Percentiles rank a stretch among this genome's conserved stretches.
phyloP scores from a whole-genome alignment of 2,888 invertebrate species.

The Hyposoter dolosus region DNA sequence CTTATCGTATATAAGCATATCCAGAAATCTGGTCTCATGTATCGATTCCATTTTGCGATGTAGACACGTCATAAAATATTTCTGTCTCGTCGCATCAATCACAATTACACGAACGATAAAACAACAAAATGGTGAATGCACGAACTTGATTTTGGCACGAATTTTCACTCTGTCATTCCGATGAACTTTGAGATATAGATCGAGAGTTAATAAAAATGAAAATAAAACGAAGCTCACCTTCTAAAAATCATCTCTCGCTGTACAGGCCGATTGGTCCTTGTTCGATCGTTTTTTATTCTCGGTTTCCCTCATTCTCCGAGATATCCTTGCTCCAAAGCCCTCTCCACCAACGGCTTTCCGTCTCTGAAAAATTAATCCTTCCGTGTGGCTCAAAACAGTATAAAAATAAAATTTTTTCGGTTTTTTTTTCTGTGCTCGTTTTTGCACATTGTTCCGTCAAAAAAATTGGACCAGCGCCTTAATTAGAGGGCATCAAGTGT shows the following conservation, averaged over 20 bases:
- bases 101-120: background rate
- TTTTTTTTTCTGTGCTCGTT: background rate
- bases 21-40: slow-evolving; percentile 50
- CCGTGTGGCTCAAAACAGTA: background rate
- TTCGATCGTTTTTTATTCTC: slow-evolving; percentile 75
- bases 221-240: slow-evolving; percentile 78
- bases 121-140: background rate
- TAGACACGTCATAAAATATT: background rate
- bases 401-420: slow-evolving; percentile 19
- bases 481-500: background rate
- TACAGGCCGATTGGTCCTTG: slow-evolving; percentile 81
- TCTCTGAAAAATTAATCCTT: slow-evolving; percentile 59
- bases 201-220: background rate
- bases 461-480: slow-evolving; percentile 1
- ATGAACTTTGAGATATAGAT: background rate
- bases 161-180: background rate
- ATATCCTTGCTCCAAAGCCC: slow-evolving; percentile 64
- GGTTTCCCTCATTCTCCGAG: slow-evolving; percentile 79
- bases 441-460: background rate
- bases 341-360: slow-evolving; percentile 59
- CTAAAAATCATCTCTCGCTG: slow-evolving; percentile 84
- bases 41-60: background rate
- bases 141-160: background rate
- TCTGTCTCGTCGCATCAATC: background rate
- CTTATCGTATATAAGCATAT: slow-evolving; percentile 8